Evolutionary conservation across 2,888 invertebrate species (phyloP), one percentile per base, ranked within the genome.

Genomic region (Idaea aversata): DNA sequence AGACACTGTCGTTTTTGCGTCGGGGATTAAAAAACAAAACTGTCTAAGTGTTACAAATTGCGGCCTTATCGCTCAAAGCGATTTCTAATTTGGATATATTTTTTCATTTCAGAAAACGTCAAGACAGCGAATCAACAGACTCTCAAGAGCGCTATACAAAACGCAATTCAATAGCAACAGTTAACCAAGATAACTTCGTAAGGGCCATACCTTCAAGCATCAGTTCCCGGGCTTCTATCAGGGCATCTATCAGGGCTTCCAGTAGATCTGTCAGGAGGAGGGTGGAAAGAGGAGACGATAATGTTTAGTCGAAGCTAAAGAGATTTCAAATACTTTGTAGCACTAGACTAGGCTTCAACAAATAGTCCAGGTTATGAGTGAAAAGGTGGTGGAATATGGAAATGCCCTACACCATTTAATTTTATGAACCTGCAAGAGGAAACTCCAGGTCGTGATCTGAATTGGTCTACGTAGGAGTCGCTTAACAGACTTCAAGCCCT

Each of bases 161-260:
- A 38, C 75, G 87, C 4, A 65, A 82, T 1, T 81, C 82, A 16
- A 69, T 76, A 3, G 73, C 85, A 0, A 68, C 85, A 5, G 68
- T 77, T 3, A 76, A 67, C 61, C 77, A 79, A 7, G 83, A 90
- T 5, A 77, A 82, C 62, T 90, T 93, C 77, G 71, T 88, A 58
- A 79, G 91, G 66, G 81, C 88, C 0, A 63, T 87, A 13, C 88
- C 90, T 13, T 78, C 83, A 35, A 83, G 85, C 4, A 81, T 89
- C 36, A 85, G 90, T 0, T 90, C 90, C 1, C 83, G 93, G 16
- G 92, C 91, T 0, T 93, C 93, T 0, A 82, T 93, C 13, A 79
- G 93, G 36, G 84, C 90, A 0, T 91, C 91, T 0, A 75, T 83
- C 1, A 74, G 87, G 63, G 81, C 81, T 1, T 86, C 86, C 0